Evolutionary conservation across 2,797 vertebrate genomes (phyloP), one percentile per base, ranked within the genome.

Genomic region (Tokudaia muenninki): DNA sequence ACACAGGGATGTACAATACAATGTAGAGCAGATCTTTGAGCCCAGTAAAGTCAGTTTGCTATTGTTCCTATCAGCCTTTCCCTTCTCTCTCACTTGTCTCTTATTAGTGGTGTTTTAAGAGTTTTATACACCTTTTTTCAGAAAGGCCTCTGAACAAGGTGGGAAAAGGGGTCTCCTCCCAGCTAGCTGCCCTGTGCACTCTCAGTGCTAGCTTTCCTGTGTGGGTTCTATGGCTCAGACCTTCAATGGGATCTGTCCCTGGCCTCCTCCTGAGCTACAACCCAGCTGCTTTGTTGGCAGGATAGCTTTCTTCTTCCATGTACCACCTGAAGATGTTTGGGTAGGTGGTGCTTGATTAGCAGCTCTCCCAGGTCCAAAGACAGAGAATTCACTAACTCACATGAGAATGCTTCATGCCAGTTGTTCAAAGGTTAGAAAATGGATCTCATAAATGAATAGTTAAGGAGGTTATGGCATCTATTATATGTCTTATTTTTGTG

Each of bases 381-480:
- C 12, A 55, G 19, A 59, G 16, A 75, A 93, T 17, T 10, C 63
- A 17, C 0, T 79, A 16, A 29, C 84, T 92, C 21, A 88, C 34
- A 61, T 31, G 55, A 61, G 77, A 84, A 75, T 70, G 41, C 9
- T 1, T 19, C 31, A 41, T 57, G 11, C 37, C 63, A 47, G 1
- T 57, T 78, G 14, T 47, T 37, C 26, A 78, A 87, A 65, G 4
- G 21, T 86, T 74, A 87, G 37, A 70, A 90, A 79, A 83, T 29
- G 63, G 57, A 1, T 84, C 63, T 97, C 29, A 31, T 31, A 81
- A 93, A 70, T 90, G 19, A 87, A 84, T 4, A 75, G 14, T 77
- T 29, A 81, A 65, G 34, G 63, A 80, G 61, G 17, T 41, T 74
- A 17, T 34, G 22, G 41, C 31, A 67, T 77, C 47, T 55, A 0